phyloP scores from a whole-genome alignment of 37 sponge, comb jelly and placozoan genomes.

The Tethya wilhelma region DNA sequence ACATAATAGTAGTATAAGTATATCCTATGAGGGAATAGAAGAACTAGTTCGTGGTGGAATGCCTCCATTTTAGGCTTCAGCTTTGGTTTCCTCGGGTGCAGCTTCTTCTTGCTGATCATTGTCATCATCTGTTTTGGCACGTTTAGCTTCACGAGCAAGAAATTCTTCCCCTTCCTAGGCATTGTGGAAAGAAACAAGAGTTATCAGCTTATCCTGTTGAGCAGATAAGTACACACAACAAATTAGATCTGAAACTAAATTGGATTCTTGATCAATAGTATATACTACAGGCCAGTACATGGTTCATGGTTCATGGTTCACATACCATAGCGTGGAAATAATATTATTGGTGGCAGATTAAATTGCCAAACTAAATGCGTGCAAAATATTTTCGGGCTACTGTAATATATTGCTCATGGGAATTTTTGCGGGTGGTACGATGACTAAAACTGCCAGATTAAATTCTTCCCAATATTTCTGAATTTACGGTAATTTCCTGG shows the following conservation, averaged over 20 bases:
- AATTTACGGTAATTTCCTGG: no score
- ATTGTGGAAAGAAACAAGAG: background rate
- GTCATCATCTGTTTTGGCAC: conserved; percentile 32
- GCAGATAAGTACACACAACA: background rate
- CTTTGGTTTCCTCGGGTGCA: conserved; percentile 9
- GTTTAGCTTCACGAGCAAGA: conserved; percentile 46
- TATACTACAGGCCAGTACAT: no score
- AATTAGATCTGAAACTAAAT: background rate
- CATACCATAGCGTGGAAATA: no score
- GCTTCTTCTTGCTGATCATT: conserved; percentile 28
- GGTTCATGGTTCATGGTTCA: no score
- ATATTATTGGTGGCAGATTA: no score
- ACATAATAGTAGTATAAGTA: background rate
- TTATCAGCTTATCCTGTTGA: background rate
- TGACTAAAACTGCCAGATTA: no score
- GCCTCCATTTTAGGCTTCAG: conserved; percentile 21
- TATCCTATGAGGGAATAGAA: background rate
- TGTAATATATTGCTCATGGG: no score
- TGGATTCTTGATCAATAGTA: no score
- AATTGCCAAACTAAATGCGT: no score
- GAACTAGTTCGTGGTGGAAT: background rate
- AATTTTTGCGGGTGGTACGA: no score
- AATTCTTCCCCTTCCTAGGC: conserved; percentile 82
- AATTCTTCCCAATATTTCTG: no score
- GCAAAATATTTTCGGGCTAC: no score